Percentiles rank a stretch among this genome's conserved stretches.
These are phyloP conservation scores for Chaetodon auriga DNA, from an alignment of 2,113 vertebrate species.

Conservation along the genomic window DNA sequence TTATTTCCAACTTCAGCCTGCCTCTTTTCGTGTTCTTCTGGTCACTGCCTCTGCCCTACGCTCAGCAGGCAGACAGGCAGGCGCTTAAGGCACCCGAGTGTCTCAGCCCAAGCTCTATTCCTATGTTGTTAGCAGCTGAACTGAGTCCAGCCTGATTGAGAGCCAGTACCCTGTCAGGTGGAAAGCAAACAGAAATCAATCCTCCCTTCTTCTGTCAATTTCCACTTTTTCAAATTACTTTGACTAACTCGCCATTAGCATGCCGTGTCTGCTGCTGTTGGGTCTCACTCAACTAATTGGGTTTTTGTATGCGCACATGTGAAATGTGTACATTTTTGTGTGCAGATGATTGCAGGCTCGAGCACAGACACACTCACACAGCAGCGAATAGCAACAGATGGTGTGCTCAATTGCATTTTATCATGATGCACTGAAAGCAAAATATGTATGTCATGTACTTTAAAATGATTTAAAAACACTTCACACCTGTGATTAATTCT, in stretches of 20 bases:
- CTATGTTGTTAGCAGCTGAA: constrained; percentile 61
- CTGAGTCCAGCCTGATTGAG: constrained; percentile 63
- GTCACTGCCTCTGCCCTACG: constrained; percentile 52
- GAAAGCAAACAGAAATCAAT: constrained; percentile 79
- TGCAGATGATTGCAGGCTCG: background rate
- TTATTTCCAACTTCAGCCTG: constrained; percentile 54
- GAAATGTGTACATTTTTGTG: constrained; percentile 33
- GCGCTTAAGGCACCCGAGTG: constrained; percentile 37
- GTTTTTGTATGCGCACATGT: constrained; percentile 57
- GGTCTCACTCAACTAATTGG: constrained; percentile 63
- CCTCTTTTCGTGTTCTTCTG: constrained; percentile 53
- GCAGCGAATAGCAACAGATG: constrained; percentile 60
- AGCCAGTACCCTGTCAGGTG: constrained; percentile 63
- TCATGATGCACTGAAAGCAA: constrained; percentile 52
- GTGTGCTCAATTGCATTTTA: constrained; percentile 51
- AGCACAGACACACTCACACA: background rate
- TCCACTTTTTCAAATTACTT: constrained; percentile 73
- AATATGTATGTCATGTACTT: constrained; percentile 48
- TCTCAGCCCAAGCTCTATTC: constrained; percentile 33
- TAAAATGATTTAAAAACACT: constrained; percentile 56
- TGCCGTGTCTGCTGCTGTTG: constrained; percentile 54
- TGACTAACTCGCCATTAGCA: constrained; percentile 72
- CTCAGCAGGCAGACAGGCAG: constrained; percentile 49
- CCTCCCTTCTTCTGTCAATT: constrained; percentile 68
- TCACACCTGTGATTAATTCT: constrained; percentile 66